Conservation (phyloP, 2,797 vertebrate genomes). For the Anguilla obscura region DNA sequence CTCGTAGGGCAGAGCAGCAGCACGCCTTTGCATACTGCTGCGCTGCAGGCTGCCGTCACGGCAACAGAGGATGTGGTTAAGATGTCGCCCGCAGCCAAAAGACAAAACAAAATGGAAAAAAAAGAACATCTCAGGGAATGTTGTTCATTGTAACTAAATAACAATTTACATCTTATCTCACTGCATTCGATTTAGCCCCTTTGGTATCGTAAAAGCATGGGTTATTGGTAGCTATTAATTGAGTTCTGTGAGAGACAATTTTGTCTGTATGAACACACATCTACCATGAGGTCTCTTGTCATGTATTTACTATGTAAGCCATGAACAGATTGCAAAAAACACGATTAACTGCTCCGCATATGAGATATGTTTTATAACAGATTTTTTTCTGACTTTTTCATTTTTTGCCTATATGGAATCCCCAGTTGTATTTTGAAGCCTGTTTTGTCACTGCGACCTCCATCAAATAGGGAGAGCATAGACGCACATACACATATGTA, state of each 20-base stretch:
- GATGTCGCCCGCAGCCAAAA: background rate
- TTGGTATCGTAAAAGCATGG: background rate
- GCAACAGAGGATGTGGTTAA: constrained; percentile 17
- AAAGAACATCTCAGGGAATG: background rate
- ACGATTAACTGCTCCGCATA: background rate
- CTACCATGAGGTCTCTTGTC: background rate
- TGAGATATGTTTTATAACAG: background rate
- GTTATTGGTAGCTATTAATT: background rate
- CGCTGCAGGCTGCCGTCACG: background rate
- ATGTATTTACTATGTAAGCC: background rate
- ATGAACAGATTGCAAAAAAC: background rate
- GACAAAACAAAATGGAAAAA: background rate
- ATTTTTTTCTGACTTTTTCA: too few species aligned
- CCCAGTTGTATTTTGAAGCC: too few species aligned
- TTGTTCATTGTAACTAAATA: background rate
- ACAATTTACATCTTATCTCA: background rate
- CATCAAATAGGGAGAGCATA: too few species aligned
- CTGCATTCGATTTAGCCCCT: background rate
- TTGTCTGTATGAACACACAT: background rate
- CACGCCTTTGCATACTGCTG: background rate
- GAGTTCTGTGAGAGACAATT: background rate
- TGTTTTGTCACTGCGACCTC: too few species aligned
- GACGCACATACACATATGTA: too few species aligned
- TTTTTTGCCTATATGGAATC: too few species aligned
- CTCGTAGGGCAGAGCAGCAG: background rate